Percentiles rank a stretch among this genome's conserved stretches.
phyloP scores from a whole-genome alignment of 2,113 vertebrate species.

The Anarrhichthys ocellatus region DNA sequence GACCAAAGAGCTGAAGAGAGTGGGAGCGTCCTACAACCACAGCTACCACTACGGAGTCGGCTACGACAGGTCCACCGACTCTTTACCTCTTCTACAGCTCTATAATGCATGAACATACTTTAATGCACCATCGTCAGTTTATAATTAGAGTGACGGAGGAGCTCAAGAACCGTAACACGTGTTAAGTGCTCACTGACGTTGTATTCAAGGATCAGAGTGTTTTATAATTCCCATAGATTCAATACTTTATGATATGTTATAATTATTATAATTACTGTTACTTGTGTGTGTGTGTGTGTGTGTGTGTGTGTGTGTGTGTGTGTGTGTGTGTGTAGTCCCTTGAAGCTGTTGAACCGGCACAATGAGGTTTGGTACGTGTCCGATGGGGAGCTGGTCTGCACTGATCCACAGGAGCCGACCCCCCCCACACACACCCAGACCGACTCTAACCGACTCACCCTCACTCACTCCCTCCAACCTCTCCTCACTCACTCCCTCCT shows the following conservation, averaged over 20 bases:
- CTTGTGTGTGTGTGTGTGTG: not conserved
- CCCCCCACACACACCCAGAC: slow-evolving; percentile 58
- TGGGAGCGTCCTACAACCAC: slow-evolving; percentile 75
- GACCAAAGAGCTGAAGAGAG: slow-evolving; percentile 77
- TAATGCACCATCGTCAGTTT: no score
- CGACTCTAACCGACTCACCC: slow-evolving; percentile 29
- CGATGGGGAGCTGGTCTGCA: slow-evolving; percentile 76
- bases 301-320: no score
- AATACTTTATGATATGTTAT: no score
- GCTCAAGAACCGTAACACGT: no score
- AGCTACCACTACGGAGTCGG: slow-evolving; percentile 82
- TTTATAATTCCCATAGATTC: no score
- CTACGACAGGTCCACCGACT: slow-evolving; percentile 68
- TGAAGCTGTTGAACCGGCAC: slow-evolving; percentile 84
- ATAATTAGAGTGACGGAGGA: no score
- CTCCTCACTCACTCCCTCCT: not conserved
- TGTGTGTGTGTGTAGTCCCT: slow-evolving; percentile 73
- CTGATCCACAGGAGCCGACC: slow-evolving; percentile 64
- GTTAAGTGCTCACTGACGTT: no score
- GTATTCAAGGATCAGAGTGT: no score
- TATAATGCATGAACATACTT: no score
- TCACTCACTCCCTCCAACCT: slow-evolving; percentile 10
- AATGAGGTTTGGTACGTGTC: slow-evolving; percentile 86
- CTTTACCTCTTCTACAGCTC: no score
- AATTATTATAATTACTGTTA: no score